Base-by-base conservation (phyloP, 2,888 invertebrate genomes). In the Hydraecia micacea region DNA sequence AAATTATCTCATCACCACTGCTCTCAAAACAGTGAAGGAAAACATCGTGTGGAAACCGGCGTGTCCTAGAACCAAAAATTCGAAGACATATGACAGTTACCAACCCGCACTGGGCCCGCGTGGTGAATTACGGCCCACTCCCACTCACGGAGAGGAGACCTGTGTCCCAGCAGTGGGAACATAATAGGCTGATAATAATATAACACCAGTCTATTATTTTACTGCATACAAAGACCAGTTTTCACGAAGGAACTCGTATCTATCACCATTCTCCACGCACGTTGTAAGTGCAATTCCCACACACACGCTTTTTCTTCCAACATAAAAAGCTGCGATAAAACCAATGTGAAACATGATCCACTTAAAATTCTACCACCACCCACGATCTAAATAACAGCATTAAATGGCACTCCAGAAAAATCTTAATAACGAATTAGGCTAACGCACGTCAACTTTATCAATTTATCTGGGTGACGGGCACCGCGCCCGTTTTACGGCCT, bases 361-460 rank as follows among this genome's bases (percentile, higher is more conserved):
- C 36, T 78, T 52, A 63, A 58, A 42, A 52, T 36, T 72, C 28
- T 49, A 68, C 39, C 52, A 42, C 52, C 36, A 36, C 15, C 15
- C 60, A 42, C 55, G 66, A 28, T 84, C 63, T 28, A 70, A 42
- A 75, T 84, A 70, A 83, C 36, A 73, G 42, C 75, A 85, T 73
- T 75, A 73, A 69, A 85, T 49, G 52, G 42, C 60, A 65, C 83
- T 79, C 55, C 32, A 68, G 81, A 77, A 79, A 82, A 88, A 81
- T 86, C 84, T 79, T 81, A 79, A 87, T 83, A 90, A 83, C 66
- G 79, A 88, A 89, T 87, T 87, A 87, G 87, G 89, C 90, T 89
- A 86, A 85, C 83, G 85, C 80, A 84, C 86, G 83, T 88, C 90
- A 89, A 91, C 90, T 92, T 92, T 92, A 92, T 91, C 92, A 92